Percentiles rank a stretch among this genome's conserved stretches.
Conservation (phyloP, 2,888 invertebrate species). For the Glyphotaelius pellucidus region DNA sequence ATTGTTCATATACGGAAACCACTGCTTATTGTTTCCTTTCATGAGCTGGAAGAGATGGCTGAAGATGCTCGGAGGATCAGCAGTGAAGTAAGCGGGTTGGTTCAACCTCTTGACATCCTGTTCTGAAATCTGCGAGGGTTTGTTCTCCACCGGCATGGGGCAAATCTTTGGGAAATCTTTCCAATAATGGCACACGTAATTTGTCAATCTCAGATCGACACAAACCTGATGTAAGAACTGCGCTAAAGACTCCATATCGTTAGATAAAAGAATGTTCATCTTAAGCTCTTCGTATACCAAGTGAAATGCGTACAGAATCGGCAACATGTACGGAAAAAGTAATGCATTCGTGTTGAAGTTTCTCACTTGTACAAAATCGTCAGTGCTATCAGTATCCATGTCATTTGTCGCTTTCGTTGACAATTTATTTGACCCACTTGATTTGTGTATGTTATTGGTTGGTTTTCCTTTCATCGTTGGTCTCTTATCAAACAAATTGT, state of each 20-base stretch:
- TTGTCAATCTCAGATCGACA: conserved; percentile 83
- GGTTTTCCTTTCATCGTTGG: conserved; percentile 58
- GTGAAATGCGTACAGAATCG: conserved; percentile 89
- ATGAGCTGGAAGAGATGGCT: conserved; percentile 83
- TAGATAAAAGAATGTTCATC: conserved; percentile 83
- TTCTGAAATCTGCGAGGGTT: conserved; percentile 77
- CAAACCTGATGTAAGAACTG: conserved; percentile 86
- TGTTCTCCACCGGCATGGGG: conserved; percentile 71
- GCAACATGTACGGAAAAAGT: conserved; percentile 85
- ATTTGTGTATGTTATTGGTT: conserved; percentile 53
- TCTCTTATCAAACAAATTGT: conserved; percentile 60
- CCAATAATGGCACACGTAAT: conserved; percentile 89
- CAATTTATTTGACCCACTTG: conserved; percentile 42
- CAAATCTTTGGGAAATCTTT: conserved; percentile 87
- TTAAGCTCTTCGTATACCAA: conserved; percentile 95
- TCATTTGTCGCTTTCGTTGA: conserved; percentile 33
- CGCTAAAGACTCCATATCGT: conserved; percentile 83
- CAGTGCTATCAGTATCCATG: conserved; percentile 63
- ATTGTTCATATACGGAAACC: conserved; percentile 85
- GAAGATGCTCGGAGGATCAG: conserved; percentile 84
- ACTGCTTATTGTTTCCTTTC: conserved; percentile 74
- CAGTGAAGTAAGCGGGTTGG: conserved; percentile 79
- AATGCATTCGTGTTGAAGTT: conserved; percentile 81
- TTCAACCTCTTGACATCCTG: conserved; percentile 78
- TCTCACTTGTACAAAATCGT: conserved; percentile 67